These are phyloP conservation scores for Verasper variegatus DNA, from an alignment of 2,113 vertebrate genomes.

Conservation along the genomic window DNA sequence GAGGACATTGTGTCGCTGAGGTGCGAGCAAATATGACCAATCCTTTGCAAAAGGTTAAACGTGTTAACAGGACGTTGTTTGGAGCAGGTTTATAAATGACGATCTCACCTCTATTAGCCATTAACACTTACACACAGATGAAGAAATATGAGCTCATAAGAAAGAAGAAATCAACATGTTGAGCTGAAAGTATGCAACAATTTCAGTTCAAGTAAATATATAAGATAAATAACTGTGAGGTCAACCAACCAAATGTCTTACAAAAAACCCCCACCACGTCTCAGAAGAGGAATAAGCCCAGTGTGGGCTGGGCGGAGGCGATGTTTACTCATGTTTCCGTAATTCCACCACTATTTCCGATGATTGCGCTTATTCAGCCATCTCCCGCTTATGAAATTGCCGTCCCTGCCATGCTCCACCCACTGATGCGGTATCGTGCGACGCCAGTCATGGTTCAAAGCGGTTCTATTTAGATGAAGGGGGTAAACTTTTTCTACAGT, in stretches of 20 bases:
- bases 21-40: conserved; percentile 63
- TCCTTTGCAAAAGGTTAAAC: conserved; percentile 76
- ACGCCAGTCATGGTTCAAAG: conserved; percentile 67
- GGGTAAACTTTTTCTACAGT: conserved; percentile 41
- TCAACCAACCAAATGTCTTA: neutral
- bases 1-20: conserved; percentile 58
- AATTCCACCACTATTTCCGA: conserved; percentile 50
- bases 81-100: conserved; percentile 61
- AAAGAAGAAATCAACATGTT: neutral
- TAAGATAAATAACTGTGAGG: neutral
- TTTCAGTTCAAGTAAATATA: neutral
- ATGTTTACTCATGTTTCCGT: conserved; percentile 54
- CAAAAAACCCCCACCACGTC: neutral
- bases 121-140: conserved; percentile 24
- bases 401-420: conserved; percentile 42
- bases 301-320: conserved; percentile 14
- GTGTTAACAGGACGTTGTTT: conserved; percentile 60
- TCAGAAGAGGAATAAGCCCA: neutral
- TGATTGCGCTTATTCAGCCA: neutral
- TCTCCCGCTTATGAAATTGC: conserved; percentile 7
- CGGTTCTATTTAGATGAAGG: conserved; percentile 53
- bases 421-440: conserved; percentile 23
- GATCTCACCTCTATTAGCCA: conserved; percentile 12
- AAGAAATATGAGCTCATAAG: neutral
- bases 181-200: neutral